Evolutionary conservation across 2,113 vertebrate genomes (phyloP).

Genomic region (Bubalus kerabau): DNA sequence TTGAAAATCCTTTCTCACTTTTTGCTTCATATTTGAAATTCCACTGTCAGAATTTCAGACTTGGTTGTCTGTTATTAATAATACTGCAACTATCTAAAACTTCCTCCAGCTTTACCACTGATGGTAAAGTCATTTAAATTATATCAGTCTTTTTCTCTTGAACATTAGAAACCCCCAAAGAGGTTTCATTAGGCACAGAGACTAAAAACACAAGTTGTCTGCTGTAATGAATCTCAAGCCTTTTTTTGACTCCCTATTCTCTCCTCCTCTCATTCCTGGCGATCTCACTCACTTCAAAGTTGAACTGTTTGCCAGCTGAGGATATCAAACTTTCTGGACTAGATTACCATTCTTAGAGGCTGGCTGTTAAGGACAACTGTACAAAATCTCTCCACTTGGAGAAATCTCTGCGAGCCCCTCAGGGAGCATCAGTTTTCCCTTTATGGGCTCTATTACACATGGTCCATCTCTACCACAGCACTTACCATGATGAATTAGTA

Average conservation of each 20-base stretch:
- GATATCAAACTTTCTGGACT: not conserved
- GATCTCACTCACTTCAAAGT: not conserved
- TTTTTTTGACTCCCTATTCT: not conserved
- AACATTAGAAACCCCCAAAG: not conserved
- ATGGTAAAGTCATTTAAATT: not conserved
- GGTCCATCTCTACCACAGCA: not conserved
- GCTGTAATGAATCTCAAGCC: rapidly evolving
- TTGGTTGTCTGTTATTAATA: not conserved
- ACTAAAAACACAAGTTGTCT: not conserved
- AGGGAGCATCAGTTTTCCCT: rapidly evolving
- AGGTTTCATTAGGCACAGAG: not conserved
- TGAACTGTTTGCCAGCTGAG: not conserved
- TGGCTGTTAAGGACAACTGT: not conserved
- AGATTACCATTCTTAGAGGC: not conserved
- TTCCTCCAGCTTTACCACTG: not conserved
- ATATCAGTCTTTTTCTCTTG: not conserved
- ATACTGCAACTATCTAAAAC: not conserved
- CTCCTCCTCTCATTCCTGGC: too few relatives aligned
- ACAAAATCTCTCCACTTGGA: not conserved
- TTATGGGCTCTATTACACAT: too few relatives aligned
- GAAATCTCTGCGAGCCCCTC: not conserved
- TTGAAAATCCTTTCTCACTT: not conserved
- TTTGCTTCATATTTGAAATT: not conserved
- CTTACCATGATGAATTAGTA: not conserved
- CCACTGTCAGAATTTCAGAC: not conserved